Base-by-base conservation (phyloP, 2,888 invertebrate species). In the Tetragnatha montana region DNA sequence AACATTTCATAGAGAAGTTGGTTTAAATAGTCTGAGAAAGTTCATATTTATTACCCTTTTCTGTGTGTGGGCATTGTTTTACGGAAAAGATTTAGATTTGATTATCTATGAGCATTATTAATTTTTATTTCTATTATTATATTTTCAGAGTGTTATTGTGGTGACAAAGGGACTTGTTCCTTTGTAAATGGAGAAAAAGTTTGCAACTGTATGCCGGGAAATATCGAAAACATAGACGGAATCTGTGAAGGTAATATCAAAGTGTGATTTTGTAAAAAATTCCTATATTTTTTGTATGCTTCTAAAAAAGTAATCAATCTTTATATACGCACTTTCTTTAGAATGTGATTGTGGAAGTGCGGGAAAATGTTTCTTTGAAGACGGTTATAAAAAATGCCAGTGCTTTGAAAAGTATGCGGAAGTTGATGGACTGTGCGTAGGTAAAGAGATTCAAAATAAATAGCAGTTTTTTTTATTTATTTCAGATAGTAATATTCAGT, bases 91-190 rank as follows among this genome's bases (percentile, higher is more conserved):
- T 60, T 0, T 4, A 60, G 10, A 60, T 60, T 10, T 60, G 60
- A 10, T n/a, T n/a, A 17, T 60, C 10, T 60, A 6, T 6, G 12
- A 4, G 6, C 0, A 12, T n/a, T 35, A 6, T 78, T 50, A 3
- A n/a, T n/a, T n/a, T n/a, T n/a, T n/a, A n/a, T n/a, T n/a, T n/a
- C n/a, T n/a, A n/a, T n/a, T n/a, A n/a, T n/a, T n/a, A n/a, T n/a
- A n/a, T n/a, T 17, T 35, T 6, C 76, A 84, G 83, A 17, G 8
- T 84, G 83, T 12, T n/a, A 47, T 49, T 84, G 83, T 14, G 83
- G 51, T 10, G n/a, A 35, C 3, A 14, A 60, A 60, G 60, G 75
- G 0, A 4, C 35, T 7, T 83, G 75, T 21, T 12, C 47, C 6
- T 83, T 68, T 47, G 19, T 35, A 22, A n/a, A 68, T 8, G 47